Conservation (phyloP, 2,113 vertebrate genomes). For the Sterrhoptilus dennistouni region DNA sequence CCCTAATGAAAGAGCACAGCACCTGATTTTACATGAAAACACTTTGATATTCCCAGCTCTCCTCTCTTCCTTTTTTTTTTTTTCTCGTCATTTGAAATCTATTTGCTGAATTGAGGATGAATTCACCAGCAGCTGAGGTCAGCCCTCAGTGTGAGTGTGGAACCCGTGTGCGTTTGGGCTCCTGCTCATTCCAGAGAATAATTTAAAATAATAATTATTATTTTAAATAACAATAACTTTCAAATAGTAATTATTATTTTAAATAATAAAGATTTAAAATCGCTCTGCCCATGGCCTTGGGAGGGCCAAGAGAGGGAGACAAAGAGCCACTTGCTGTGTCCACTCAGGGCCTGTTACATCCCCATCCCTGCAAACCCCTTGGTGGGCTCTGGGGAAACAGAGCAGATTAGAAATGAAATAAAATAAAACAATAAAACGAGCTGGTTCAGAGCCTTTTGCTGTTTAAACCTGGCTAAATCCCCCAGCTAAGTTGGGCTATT, state of each 20-base stretch:
- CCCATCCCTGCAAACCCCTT: background rate
- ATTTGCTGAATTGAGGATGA: background rate
- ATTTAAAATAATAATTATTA: background rate
- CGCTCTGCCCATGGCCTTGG: background rate
- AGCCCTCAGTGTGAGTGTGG: background rate
- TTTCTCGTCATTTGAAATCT: background rate
- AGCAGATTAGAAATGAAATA: background rate
- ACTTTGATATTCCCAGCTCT: conserved; percentile 32
- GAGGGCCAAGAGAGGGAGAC: conserved; percentile 63
- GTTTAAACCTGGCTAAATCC: background rate
- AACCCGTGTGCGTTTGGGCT: background rate
- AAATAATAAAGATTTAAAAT: background rate
- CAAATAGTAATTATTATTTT: background rate
- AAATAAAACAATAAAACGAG: background rate
- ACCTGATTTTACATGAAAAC: conserved; percentile 44
- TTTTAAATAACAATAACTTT: background rate
- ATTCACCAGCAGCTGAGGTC: conserved; percentile 20
- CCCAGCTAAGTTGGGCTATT: background rate
- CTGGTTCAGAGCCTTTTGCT: background rate
- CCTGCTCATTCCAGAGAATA: background rate
- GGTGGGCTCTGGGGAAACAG: rapidly evolving
- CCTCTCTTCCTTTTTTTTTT: conserved; percentile 13
- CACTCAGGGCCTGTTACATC: background rate
- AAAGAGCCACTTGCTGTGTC: background rate
- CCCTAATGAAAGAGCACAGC: conserved; percentile 2